Conservation (phyloP, 2,888 invertebrate genomes). For the Aleiodes leptofemur region DNA sequence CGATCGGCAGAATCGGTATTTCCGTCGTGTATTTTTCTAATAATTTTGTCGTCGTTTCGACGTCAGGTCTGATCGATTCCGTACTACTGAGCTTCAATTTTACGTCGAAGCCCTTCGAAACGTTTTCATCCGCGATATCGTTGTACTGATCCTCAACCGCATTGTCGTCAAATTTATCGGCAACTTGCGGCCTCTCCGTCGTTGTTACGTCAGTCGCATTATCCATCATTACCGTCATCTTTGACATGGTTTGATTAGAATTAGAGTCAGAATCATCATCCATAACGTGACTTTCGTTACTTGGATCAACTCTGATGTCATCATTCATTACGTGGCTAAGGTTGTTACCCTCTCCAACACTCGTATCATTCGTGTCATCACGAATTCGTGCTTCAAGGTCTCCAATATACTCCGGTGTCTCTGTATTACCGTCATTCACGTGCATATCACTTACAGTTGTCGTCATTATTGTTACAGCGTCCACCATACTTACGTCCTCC, state of each 20-base stretch:
- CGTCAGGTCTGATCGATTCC: constrained; percentile 27
- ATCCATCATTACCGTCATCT: constrained; percentile 50
- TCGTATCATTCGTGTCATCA: constrained; percentile 48
- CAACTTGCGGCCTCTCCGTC: constrained; percentile 29
- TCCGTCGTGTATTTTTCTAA: constrained; percentile 66
- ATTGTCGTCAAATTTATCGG: constrained; percentile 63
- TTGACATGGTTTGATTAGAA: constrained; percentile 47
- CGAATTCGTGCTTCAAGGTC: constrained; percentile 32
- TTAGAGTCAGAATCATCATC: neutral
- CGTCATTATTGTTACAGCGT: constrained; percentile 48
- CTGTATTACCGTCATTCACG: constrained; percentile 26
- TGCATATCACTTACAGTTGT: constrained; percentile 42
- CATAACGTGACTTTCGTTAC: constrained; percentile 24
- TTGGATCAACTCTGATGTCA: constrained; percentile 25
- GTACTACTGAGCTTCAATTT: constrained; percentile 38
- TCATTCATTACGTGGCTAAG: constrained; percentile 2
- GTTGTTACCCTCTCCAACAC: neutral
- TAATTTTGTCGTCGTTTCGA: constrained; percentile 22
- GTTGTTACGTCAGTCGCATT: constrained; percentile 42
- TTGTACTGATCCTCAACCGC: constrained; percentile 71
- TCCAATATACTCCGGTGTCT: constrained; percentile 37
- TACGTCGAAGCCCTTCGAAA: constrained; percentile 57
- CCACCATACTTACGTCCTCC: constrained; percentile 48
- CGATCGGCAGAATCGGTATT: constrained; percentile 69
- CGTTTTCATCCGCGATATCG: constrained; percentile 68